Evolutionary conservation across 2,888 invertebrate genomes (phyloP).

Genomic region (Yponomeuta malinellus): DNA sequence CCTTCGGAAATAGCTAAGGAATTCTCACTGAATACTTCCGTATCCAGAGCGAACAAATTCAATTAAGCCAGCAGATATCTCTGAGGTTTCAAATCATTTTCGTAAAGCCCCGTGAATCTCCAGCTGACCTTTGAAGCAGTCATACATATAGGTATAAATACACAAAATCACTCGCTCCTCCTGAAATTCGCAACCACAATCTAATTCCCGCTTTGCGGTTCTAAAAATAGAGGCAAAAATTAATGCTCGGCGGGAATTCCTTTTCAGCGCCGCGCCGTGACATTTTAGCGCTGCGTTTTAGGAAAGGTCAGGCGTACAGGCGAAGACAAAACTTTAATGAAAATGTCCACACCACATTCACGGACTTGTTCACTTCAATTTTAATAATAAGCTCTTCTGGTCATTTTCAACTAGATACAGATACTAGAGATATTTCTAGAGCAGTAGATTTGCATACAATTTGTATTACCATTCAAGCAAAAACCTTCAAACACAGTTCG

Average conservation of each 20-base stretch:
- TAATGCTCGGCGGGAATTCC: neutral
- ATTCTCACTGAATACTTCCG: neutral
- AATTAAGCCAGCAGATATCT: neutral
- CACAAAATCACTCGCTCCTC: neutral
- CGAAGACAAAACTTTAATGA: neutral
- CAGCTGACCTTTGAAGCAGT: neutral
- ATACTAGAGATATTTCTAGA: too few relatives aligned
- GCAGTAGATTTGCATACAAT: too few relatives aligned
- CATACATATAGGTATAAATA: neutral
- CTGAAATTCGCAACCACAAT: neutral
- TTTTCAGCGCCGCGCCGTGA: slow-evolving; percentile 23
- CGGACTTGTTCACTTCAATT: too few relatives aligned
- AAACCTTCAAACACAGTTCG: too few relatives aligned
- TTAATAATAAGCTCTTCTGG: too few relatives aligned
- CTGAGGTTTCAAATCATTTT: neutral
- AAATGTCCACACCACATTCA: neutral
- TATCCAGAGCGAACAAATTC: neutral
- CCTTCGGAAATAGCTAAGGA: neutral
- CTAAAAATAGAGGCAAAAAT: slow-evolving; percentile 3
- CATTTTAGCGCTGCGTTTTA: slow-evolving; percentile 30
- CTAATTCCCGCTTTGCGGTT: neutral
- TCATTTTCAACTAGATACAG: too few relatives aligned
- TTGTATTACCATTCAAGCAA: too few relatives aligned
- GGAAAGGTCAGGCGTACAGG: slow-evolving; percentile 35
- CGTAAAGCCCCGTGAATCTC: neutral